Evolutionary conservation across 2,113 vertebrate genomes (phyloP).

Genomic region (Notiomystis cincta): DNA sequence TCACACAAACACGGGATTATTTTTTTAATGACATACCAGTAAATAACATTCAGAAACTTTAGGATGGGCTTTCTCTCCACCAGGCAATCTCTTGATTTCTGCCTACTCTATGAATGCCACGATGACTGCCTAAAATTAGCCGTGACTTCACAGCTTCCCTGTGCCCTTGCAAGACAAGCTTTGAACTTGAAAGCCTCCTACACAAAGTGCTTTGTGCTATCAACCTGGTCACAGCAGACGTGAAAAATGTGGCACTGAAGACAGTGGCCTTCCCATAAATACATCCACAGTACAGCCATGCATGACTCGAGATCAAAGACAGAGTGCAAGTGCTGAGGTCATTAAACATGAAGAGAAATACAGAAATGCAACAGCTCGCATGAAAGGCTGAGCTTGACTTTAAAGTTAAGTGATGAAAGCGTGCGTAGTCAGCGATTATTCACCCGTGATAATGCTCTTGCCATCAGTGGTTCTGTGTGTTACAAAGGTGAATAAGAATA

Average conservation of each 20-base stretch:
- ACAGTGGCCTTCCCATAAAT: slow-evolving; percentile 43
- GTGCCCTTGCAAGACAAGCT: slow-evolving; percentile 32
- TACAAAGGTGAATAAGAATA: slow-evolving; percentile 5
- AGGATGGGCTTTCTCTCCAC: background rate
- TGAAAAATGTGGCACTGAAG: slow-evolving; percentile 24
- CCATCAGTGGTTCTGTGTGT: background rate
- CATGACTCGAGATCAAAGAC: slow-evolving; percentile 44
- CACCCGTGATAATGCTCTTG: slow-evolving; percentile 2
- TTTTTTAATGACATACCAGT: background rate
- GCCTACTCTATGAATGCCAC: background rate
- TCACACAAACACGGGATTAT: background rate
- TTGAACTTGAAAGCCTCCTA: slow-evolving; percentile 65
- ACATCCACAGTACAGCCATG: slow-evolving; percentile 1
- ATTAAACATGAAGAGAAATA: slow-evolving; percentile 47
- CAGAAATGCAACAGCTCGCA: slow-evolving; percentile 51
- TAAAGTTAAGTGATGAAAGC: slow-evolving; percentile 38
- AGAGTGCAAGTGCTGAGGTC: slow-evolving; percentile 31
- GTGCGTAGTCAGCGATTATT: slow-evolving; percentile 37
- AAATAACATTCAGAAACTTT: background rate
- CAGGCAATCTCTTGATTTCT: background rate
- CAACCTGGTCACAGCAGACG: slow-evolving; percentile 20
- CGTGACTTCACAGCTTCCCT: slow-evolving; percentile 34
- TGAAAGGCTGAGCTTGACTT: slow-evolving; percentile 54
- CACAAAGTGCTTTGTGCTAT: background rate
- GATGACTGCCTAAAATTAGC: slow-evolving; percentile 17